phyloP scores from a whole-genome alignment of 2,797 vertebrate species.

The Onychomys torridus region DNA sequence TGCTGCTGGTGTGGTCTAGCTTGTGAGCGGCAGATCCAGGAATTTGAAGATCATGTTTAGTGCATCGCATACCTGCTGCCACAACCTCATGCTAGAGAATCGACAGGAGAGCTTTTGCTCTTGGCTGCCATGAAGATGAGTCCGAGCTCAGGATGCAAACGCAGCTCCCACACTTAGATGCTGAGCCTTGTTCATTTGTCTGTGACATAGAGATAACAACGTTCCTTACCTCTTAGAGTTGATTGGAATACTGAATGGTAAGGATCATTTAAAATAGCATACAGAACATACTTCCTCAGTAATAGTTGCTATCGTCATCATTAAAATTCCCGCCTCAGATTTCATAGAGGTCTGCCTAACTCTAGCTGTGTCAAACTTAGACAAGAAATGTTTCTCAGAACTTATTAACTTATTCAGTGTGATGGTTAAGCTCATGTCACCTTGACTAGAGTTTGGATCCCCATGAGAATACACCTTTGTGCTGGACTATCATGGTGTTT shows the following conservation, averaged over 20 bases:
- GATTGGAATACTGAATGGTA: neutral
- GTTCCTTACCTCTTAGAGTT: neutral
- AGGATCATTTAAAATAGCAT: neutral
- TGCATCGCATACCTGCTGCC: no score
- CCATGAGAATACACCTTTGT: neutral
- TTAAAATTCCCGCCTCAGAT: neutral
- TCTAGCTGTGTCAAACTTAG: neutral
- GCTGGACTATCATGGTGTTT: neutral
- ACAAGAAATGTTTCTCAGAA: neutral
- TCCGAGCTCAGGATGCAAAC: neutral
- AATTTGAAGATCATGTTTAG: neutral
- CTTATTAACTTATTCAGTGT: neutral
- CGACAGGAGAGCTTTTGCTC: accelerated
- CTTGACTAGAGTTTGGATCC: neutral
- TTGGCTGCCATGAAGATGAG: accelerated
- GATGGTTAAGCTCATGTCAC: neutral
- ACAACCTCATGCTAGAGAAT: neutral
- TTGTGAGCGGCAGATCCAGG: neutral
- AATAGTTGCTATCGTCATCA: neutral
- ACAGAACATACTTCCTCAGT: neutral
- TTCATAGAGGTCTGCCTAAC: neutral
- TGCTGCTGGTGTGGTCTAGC: neutral
- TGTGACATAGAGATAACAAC: neutral
- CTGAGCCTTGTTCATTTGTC: neutral
- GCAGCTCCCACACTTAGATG: neutral